Evolutionary conservation across 2,888 invertebrate species (phyloP).

Genomic region (Andrena trimmerana): DNA sequence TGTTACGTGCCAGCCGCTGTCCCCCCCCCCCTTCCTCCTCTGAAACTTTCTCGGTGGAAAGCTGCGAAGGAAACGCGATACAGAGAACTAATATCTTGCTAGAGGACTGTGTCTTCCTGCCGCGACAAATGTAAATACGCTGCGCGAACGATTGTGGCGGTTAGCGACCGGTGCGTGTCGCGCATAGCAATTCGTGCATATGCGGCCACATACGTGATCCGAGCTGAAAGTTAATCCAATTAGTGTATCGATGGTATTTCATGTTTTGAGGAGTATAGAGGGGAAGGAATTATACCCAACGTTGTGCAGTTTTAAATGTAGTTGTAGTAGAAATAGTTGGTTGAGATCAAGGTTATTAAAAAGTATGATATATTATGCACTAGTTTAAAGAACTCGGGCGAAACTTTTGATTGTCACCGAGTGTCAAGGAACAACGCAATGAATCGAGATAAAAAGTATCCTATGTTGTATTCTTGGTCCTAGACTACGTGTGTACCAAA

Average conservation of each 20-base stretch:
- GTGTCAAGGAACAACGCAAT: too few relatives aligned
- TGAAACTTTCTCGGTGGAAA: not conserved
- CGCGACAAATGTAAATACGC: constrained; percentile 1
- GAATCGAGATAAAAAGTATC: too few relatives aligned
- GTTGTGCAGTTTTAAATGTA: not conserved
- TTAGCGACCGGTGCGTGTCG: not conserved
- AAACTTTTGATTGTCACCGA: too few relatives aligned
- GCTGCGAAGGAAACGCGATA: constrained; percentile 8
- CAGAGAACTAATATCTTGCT: constrained; percentile 13
- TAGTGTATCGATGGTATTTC: not conserved
- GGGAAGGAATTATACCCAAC: not conserved
- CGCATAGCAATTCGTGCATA: constrained; percentile 1
- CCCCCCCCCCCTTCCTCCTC: not conserved
- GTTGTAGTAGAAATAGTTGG: not conserved
- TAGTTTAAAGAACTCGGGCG: too few relatives aligned
- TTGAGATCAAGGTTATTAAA: not conserved
- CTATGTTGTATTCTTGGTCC: too few relatives aligned
- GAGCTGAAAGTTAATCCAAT: not conserved
- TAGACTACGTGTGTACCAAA: too few relatives aligned
- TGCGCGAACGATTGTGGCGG: not conserved
- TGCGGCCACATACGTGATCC: not conserved
- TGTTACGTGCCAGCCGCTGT: constrained; percentile 22
- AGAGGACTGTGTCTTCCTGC: not conserved
- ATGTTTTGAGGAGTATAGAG: not conserved
- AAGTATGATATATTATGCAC: too few relatives aligned